Base-by-base conservation (phyloP, 2,888 invertebrate species). In the Rhaphigaster nebulosa region DNA sequence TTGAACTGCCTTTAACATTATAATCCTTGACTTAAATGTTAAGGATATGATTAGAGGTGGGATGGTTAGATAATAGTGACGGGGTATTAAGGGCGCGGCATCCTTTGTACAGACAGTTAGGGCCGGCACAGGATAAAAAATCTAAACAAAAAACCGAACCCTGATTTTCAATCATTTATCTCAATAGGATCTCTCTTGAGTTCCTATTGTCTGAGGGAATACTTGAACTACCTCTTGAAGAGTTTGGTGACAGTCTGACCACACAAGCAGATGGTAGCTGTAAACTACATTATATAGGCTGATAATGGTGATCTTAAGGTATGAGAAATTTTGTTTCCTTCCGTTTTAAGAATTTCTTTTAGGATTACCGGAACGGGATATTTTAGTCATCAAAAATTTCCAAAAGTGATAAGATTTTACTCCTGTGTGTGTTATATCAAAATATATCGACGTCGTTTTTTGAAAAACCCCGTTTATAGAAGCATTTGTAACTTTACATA, bases 161-260 rank as follows among this genome's bases (percentile, higher is more conserved):
- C 84, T 50, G 45, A 84, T 84, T 84, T 84, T 50, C n/a, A 84
- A 41, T 84, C 84, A 84, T 84, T 84, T 45, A 84, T 84, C 84
- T 45, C 84, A 84, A 76, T 76, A 76, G 70, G 70, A 76, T 76
- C 70, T 76, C 38, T 76, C 70, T 76, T 20, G 18, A 70, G 70
- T 34, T 76, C 34, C 70, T 38, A 76, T 76, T 76, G 70, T 76
- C 34, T 38, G 29, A 38, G 38, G 20, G 20, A 34, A 8, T 38
- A 15, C 38, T 34, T 8, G 38, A 8, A 1, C 38, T 38, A 38
- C 70, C 38, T 76, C 70, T 76, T 76, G 20, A 76, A 76, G 23
- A 23, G 20, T 38, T 38, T 8, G 38, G 34, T 38, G 34, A 34
- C 34, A 38, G n/a, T n/a, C 10, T 20, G 34, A 23, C 70, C 70